Base-by-base conservation (phyloP, 2,888 invertebrate genomes). In the Cheilosia variabilis region DNA sequence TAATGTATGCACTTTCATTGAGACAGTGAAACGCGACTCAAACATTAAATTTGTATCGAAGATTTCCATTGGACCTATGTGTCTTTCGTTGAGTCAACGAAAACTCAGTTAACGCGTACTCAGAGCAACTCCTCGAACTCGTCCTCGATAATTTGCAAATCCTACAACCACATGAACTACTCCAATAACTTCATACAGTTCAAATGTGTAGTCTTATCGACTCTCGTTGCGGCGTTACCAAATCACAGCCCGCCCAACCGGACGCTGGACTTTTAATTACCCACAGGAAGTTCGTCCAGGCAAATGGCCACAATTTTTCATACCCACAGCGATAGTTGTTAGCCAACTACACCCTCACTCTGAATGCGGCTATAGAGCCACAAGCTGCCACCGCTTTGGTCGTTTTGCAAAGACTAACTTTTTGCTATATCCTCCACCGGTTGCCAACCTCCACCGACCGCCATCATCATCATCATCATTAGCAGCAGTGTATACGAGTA, bases 201-300 rank as follows among this genome's bases (percentile, higher is more conserved):
- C 13, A 37, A 13, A 1, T 37, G 13, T 13, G 13, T 13, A 37
- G 10, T 13, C 37, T 13, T 4, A 10, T 37, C 37, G 13, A 13
- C 37, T 37, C 4, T 37, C 37, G 37, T 37, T 37, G 13, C 1
- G 37, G 37, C 37, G 9, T 47, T 24, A 52, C 6, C 4, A 52
- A 71, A 57, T 65, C 52, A 31, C 52, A 69, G 50, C 60, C 71
- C 60, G 17, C 45, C 9, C 13, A 13, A 55, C 72, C 47, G 34
- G 27, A 65, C 58, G 52, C 19, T 17, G 13, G 10, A 60, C 34
- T 72, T 82, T 72, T 82, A 82, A 82, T 82, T 82, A 82, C 82
- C 78, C 71, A 58, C 71, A 82, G 66, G 60, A 82, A 82, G 72
- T 78, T 66, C 31, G 72, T 72, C 60, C 53, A 66, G 60, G 53